Conservation (phyloP, 2,888 invertebrate genomes). For the Marronus borbonicus region DNA sequence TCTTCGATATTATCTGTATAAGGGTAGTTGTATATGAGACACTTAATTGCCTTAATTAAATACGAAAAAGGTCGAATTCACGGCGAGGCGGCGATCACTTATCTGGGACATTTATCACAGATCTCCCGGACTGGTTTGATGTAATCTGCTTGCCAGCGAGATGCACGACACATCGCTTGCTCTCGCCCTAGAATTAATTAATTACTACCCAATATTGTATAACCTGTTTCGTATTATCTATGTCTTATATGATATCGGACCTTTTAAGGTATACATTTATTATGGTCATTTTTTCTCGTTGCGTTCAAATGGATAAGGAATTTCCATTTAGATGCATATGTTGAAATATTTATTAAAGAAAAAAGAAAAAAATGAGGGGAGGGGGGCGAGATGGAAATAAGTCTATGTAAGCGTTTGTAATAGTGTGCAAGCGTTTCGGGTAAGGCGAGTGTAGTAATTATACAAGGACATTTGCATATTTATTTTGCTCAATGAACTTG, state of each 20-base stretch:
- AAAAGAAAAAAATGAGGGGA: constrained; percentile 51
- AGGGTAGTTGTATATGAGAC: constrained; percentile 68
- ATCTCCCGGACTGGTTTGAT: constrained; percentile 65
- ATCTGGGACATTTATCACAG: constrained; percentile 66
- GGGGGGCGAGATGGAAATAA: background rate
- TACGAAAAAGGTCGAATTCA: constrained; percentile 69
- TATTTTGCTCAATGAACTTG: constrained; percentile 3
- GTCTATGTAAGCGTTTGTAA: background rate
- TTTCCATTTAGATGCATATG: constrained; percentile 56
- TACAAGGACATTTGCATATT: constrained; percentile 5
- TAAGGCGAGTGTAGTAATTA: background rate
- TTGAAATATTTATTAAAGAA: constrained; percentile 59
- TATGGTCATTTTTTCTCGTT: constrained; percentile 59
- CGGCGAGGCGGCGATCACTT: constrained; percentile 66
- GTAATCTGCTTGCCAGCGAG: constrained; percentile 62
- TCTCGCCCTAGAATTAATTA: constrained; percentile 64
- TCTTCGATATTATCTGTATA: constrained; percentile 65
- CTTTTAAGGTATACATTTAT: constrained; percentile 65
- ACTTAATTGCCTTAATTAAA: constrained; percentile 70
- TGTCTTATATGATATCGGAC: constrained; percentile 62
- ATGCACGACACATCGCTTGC: constrained; percentile 62
- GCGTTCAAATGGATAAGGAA: constrained; percentile 54
- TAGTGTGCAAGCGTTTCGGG: background rate
- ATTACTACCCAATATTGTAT: constrained; percentile 64
- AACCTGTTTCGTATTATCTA: constrained; percentile 63